Evolutionary conservation across 1,140 invertebrate genomes (phyloP), one percentile per base, ranked within the genome.

Genomic region (Microplitis demolitor): DNA sequence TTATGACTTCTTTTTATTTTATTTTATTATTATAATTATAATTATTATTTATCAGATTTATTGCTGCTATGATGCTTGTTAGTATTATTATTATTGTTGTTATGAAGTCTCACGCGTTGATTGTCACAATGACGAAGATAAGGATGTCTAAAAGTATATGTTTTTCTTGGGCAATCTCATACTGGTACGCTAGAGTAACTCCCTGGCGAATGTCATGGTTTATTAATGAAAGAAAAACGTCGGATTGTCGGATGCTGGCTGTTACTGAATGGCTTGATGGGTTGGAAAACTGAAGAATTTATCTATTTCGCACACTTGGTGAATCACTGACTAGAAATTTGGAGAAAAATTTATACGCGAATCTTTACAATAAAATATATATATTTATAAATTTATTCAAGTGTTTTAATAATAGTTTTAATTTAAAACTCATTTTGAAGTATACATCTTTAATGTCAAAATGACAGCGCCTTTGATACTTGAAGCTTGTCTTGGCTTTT

Each of bases 211-310:
- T 56, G 53, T 56, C 60, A 35, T 64, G 62, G 62, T 64, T 64
- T 64, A 64, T 64, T 64, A 64, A 50, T 64, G 62, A 64, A 64
- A 50, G 62, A 50, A 64, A 64, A 64, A 64, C 45, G 39, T 31
- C 45, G 24, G 9, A 64, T 64, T 45, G 13, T 31, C 9, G 9
- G 56, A 24, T 24, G 14, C 24, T 31, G 24, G 24, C 4, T 24
- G 24, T 58, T 24, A 58, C 56, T 58, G 56, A 31, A 45, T 45
- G 5, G 39, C 39, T 45, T 45, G 39, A 45, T 45, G 39, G 39
- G 8, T 5, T 31, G 24, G 50, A 66, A 35, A 37, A 51, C 39
- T 50, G 24, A 66, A 66, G 24, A 66, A 66, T 51, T 66, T 66
- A 66, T 66, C 63, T 66, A 33, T 53, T 66, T 66, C 63, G 37